Percentiles rank a stretch among this genome's conserved stretches.
Conservation (phyloP, 1,140 invertebrate species). For the Drosophila teissieri region DNA sequence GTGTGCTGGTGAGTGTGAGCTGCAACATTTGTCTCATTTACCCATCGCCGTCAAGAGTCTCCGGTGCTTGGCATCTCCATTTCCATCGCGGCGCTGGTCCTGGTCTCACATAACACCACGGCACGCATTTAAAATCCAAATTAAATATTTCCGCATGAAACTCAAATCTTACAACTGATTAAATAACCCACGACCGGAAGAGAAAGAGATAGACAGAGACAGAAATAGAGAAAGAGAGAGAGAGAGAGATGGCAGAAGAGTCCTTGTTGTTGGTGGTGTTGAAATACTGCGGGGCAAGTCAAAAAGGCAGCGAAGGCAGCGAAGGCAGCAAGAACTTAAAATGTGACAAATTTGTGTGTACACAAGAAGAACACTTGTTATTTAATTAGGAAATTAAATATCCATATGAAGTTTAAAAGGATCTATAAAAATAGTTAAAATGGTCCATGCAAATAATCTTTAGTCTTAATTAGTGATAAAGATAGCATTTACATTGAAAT, state of each 20-base stretch:
- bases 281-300: conserved; percentile 62
- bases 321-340: conserved; percentile 55
- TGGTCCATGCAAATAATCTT: too few relatives aligned
- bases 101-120: conserved; percentile 65
- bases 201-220: not conserved
- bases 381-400: not conserved
- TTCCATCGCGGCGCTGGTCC: conserved; percentile 8
- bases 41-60: conserved; percentile 58
- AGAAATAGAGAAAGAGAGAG: not conserved
- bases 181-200: conserved; percentile 66
- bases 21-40: conserved; percentile 70
- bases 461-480: too few relatives aligned
- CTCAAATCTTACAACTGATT: conserved; percentile 82
- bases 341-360: conserved; percentile 59
- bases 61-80: conserved; percentile 28
- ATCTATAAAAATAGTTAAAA: too few relatives aligned
- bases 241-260: conserved; percentile 4
- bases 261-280: conserved; percentile 2
- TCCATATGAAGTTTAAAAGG: too few relatives aligned
- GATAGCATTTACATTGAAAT: too few relatives aligned
- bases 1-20: conserved; percentile 5
- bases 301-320: conserved; percentile 61
- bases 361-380: not conserved
- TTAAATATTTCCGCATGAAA: conserved; percentile 83
- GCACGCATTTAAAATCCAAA: conserved; percentile 82